A percentile compares a stretch with the other conserved stretches of the same genome.
phyloP scores from a whole-genome alignment of 2,113 vertebrate genomes.

The Orientallactaga bullata region DNA sequence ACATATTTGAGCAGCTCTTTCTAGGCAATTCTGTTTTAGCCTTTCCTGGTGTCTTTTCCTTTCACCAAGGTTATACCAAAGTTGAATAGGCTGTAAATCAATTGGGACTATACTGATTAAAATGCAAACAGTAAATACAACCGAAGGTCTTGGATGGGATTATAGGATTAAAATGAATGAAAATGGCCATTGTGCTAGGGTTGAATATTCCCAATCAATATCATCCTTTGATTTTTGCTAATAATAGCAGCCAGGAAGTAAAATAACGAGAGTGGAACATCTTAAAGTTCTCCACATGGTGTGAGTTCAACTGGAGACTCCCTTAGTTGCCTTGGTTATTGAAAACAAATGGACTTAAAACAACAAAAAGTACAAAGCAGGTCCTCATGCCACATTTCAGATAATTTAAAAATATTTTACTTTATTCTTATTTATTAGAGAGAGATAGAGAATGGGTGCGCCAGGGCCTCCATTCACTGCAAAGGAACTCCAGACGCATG shows the following conservation, averaged over 20 bases:
- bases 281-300: background rate
- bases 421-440: too few species aligned
- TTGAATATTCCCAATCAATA: conserved; percentile 84
- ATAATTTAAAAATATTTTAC: background rate
- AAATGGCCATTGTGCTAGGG: conserved; percentile 78
- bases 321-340: conserved; percentile 60
- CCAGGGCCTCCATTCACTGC: too few species aligned
- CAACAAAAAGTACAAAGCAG: background rate
- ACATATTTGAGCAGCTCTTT: conserved; percentile 24
- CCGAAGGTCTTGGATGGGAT: conserved; percentile 86
- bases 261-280: conserved; percentile 44
- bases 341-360: conserved; percentile 18
- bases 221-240: conserved; percentile 83
- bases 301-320: conserved; percentile 30
- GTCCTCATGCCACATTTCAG: background rate
- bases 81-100: conserved; percentile 75
- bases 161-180: conserved; percentile 88
- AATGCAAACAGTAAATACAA: conserved; percentile 85
- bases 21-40: conserved; percentile 68
- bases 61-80: conserved; percentile 78
- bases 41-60: conserved; percentile 76
- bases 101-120: conserved; percentile 85
- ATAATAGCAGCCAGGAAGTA: conserved; percentile 70
- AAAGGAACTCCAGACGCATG: too few species aligned
- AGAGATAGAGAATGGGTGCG: too few species aligned